Percentiles rank a stretch among this genome's conserved stretches.
These are phyloP conservation scores for Nephotettix cincticeps DNA, from an alignment of 1,140 invertebrate species.

Conservation along the genomic window DNA sequence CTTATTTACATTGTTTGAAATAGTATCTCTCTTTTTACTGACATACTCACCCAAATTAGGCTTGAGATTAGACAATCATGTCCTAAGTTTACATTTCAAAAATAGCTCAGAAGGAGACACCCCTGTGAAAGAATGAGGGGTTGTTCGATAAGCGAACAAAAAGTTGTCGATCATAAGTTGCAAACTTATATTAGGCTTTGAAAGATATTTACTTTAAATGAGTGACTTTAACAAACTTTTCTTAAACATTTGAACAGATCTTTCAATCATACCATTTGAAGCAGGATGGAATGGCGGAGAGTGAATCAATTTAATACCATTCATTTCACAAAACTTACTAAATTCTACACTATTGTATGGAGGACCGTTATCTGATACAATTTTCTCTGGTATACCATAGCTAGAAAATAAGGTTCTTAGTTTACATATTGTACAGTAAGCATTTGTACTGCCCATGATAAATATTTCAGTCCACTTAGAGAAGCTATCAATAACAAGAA, in stretches of 20 bases:
- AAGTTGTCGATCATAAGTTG: neutral
- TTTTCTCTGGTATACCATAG: slow-evolving; percentile 36
- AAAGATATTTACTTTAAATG: no score
- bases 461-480: slow-evolving; percentile 48
- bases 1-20: neutral
- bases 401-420: slow-evolving; percentile 34
- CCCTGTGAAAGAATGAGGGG: slow-evolving; percentile 18
- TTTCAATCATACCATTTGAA: slow-evolving; percentile 41
- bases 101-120: neutral
- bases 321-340: slow-evolving; percentile 32
- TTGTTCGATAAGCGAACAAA: slow-evolving; percentile 9
- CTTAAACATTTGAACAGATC: slow-evolving; percentile 38
- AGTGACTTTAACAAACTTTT: slow-evolving; percentile 23
- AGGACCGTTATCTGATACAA: slow-evolving; percentile 41
- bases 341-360: slow-evolving; percentile 38
- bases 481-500: slow-evolving; percentile 41
- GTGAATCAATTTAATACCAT: slow-evolving; percentile 35
- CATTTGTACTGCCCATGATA: neutral
- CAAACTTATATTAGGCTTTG: neutral
- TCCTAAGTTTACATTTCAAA: neutral
- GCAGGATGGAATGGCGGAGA: slow-evolving; percentile 38
- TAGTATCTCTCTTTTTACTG: neutral
- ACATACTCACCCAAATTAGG: neutral
- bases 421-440: neutral
- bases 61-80: neutral